These are phyloP conservation scores for Turritopsis rubra DNA, from an alignment of 30 jellyfish, hydroid and myxozoan genomes.

Conservation along the genomic window DNA sequence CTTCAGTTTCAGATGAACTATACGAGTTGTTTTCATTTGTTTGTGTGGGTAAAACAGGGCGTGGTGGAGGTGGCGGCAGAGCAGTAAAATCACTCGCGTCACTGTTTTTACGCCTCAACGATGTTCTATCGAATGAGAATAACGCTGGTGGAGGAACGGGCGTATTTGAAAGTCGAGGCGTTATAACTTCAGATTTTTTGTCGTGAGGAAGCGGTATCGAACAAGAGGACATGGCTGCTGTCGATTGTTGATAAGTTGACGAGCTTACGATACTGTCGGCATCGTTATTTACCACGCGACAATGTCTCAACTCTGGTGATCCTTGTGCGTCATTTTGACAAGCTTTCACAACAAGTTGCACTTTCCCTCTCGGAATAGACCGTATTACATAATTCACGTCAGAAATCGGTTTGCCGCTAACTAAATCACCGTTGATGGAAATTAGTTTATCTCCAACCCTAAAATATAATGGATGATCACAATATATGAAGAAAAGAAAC, in stretches of 20 bases:
- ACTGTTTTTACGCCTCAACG: constrained; percentile 25
- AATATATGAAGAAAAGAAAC: background rate
- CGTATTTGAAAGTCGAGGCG: constrained; percentile 59
- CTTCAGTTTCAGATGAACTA: constrained; percentile 16
- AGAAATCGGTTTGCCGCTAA: constrained; percentile 88
- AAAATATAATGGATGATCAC: background rate
- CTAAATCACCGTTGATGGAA: constrained; percentile 70
- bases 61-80: constrained; percentile 95
- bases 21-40: constrained; percentile 6
- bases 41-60: constrained; percentile 36
- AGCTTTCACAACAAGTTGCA: constrained; percentile 66
- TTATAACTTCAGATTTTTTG: constrained; percentile 38
- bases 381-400: constrained; percentile 53
- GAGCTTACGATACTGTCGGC: constrained; percentile 18
- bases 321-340: background rate
- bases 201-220: constrained; percentile 41
- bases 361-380: constrained; percentile 81
- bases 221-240: background rate
- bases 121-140: background rate
- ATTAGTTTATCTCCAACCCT: constrained; percentile 79
- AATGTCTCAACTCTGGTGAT: background rate
- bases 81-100: constrained; percentile 72
- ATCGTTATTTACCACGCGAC: constrained; percentile 13
- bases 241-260: constrained; percentile 21
- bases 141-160: constrained; percentile 15